Conservation (phyloP, 2,797 vertebrate species). For the Smutsia temminckii region DNA sequence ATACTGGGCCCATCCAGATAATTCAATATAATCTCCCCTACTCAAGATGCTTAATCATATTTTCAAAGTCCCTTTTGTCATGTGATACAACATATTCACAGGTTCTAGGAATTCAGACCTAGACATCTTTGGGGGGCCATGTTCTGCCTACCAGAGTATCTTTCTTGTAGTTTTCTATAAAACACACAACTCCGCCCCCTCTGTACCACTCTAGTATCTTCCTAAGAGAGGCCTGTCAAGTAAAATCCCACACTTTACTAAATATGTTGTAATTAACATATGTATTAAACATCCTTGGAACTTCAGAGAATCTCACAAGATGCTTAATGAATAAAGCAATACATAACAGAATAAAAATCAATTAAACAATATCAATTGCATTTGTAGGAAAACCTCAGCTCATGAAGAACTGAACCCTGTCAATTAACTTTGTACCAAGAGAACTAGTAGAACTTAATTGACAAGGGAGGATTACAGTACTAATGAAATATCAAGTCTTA, state of each 20-base stretch:
- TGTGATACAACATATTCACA: background rate
- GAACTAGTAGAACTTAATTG: background rate
- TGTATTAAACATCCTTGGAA: background rate
- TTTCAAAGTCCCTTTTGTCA: background rate
- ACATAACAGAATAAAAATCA: background rate
- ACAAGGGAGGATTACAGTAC: background rate
- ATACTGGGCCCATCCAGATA: background rate
- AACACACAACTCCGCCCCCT: background rate
- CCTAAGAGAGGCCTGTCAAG: background rate
- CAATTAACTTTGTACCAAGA: background rate
- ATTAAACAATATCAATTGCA: background rate
- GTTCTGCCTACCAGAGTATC: background rate
- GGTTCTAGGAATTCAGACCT: background rate
- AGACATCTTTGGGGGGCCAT: background rate
- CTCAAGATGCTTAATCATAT: background rate
- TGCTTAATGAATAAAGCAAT: slow-evolving; percentile 1
- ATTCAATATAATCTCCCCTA: background rate
- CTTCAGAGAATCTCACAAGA: slow-evolving; percentile 1
- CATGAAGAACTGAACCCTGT: background rate
- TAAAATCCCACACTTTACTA: background rate
- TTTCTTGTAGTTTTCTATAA: background rate
- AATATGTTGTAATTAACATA: background rate
- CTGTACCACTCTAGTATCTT: background rate
- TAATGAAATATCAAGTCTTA: background rate
- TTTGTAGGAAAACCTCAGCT: slow-evolving; percentile 1